Evolutionary conservation across 2,888 invertebrate genomes (phyloP).

Genomic region (Amiota communis): DNA sequence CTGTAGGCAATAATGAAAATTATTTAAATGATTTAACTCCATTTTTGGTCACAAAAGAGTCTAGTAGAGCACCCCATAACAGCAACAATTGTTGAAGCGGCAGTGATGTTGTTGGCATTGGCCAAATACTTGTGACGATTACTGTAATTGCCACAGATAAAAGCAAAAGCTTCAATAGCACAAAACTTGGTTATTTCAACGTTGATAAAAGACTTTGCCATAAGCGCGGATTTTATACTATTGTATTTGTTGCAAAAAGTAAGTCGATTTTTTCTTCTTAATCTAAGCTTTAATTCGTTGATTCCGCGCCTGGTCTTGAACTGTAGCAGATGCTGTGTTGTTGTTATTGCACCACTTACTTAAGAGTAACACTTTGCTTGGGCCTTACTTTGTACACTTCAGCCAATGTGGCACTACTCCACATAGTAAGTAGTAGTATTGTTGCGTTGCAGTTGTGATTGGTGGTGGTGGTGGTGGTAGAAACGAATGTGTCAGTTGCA

Average conservation of each 20-base stretch:
- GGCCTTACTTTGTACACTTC: background rate
- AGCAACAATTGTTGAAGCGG: constrained; percentile 6
- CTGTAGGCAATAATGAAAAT: constrained; percentile 10
- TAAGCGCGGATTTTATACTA: too few relatives aligned
- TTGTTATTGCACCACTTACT: background rate
- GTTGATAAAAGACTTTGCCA: too few relatives aligned
- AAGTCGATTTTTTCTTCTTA: background rate
- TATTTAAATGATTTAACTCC: constrained; percentile 23
- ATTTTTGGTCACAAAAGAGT: constrained; percentile 21
- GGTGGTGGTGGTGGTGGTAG: constrained; percentile 3
- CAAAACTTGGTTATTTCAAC: too few relatives aligned
- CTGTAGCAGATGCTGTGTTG: constrained; percentile 4
- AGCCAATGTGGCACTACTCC: background rate
- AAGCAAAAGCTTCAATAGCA: constrained; percentile 8
- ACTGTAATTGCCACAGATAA: constrained; percentile 25
- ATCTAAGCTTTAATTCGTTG: background rate
- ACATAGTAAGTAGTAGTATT: background rate
- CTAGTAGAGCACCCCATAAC: background rate
- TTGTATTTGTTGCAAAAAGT: background rate
- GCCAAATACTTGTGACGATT: constrained; percentile 25
- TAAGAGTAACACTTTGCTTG: background rate
- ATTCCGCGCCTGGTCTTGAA: constrained; percentile 5
- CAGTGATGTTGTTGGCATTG: constrained; percentile 14
- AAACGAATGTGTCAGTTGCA: constrained; percentile 16
- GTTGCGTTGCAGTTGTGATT: constrained; percentile 10